phyloP scores from a whole-genome alignment of 64 coral and sea anemone species.

The Trachythela sp. region DNA sequence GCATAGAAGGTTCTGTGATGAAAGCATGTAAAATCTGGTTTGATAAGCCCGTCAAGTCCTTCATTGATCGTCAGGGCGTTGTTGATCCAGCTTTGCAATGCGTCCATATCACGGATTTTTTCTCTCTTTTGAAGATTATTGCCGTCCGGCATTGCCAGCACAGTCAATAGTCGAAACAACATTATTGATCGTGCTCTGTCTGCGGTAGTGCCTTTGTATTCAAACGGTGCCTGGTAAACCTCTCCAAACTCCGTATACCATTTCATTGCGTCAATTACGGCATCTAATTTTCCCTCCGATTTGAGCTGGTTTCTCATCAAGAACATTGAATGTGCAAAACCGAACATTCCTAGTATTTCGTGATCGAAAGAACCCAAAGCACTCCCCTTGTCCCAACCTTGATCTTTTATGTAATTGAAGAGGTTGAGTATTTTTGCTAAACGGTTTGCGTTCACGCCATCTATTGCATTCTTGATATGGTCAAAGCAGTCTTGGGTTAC shows the following conservation, averaged over 20 bases:
- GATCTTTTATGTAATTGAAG: slow-evolving; percentile 31
- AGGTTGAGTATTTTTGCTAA: neutral
- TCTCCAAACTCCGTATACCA: slow-evolving; percentile 56
- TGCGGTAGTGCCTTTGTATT: slow-evolving; percentile 52
- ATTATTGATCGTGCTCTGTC: slow-evolving; percentile 56
- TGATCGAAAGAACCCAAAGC: slow-evolving; percentile 26
- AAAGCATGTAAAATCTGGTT: slow-evolving; percentile 57
- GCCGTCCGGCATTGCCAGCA: slow-evolving; percentile 45
- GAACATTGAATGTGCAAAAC: slow-evolving; percentile 44
- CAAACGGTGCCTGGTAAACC: slow-evolving; percentile 36
- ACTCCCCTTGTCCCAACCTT: slow-evolving; percentile 57
- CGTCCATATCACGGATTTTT: slow-evolving; percentile 51
- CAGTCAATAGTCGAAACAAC: slow-evolving; percentile 41
- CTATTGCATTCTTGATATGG: neutral
- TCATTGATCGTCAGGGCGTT: slow-evolving; percentile 56
- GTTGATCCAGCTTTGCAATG: slow-evolving; percentile 46
- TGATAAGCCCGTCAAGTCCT: slow-evolving; percentile 66
- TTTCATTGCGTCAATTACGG: slow-evolving; percentile 35
- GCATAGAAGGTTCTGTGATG: slow-evolving; percentile 69
- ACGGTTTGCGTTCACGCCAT: neutral
- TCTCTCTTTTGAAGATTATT: slow-evolving; percentile 26
- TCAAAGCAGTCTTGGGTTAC: no score
- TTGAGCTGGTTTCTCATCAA: neutral
- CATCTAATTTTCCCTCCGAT: neutral
- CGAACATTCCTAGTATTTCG: slow-evolving; percentile 45